Evolutionary conservation across 1,140 invertebrate species (phyloP).

Genomic region (Harpegnathos saltator): DNA sequence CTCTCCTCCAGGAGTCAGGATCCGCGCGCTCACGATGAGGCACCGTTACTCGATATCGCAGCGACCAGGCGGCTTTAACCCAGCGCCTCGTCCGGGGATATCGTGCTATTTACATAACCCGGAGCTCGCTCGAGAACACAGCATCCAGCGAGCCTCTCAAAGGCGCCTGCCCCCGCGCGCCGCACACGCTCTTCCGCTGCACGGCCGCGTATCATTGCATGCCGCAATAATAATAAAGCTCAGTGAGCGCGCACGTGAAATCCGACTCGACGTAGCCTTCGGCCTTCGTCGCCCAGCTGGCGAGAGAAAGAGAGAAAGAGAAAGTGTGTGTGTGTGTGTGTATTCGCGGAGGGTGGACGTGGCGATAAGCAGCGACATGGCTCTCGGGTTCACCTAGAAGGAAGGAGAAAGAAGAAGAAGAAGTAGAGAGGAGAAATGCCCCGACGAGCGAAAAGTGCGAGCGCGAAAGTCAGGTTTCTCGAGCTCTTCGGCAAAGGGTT

Average conservation of each 20-base stretch:
- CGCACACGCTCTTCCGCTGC: constrained; percentile 31
- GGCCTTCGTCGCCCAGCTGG: neutral
- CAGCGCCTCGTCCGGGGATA: constrained; percentile 42
- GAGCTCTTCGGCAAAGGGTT: neutral
- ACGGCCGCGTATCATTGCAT: constrained; percentile 15
- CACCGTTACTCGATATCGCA: constrained; percentile 54
- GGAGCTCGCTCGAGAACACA: constrained; percentile 37
- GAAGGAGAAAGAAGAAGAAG: too few relatives aligned
- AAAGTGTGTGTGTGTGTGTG: too few relatives aligned
- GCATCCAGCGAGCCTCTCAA: constrained; percentile 39
- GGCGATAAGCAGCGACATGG: constrained; percentile 20
- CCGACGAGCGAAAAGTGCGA: neutral
- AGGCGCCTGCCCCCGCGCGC: neutral
- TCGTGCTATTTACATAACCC: constrained; percentile 57
- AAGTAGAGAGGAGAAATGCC: too few relatives aligned
- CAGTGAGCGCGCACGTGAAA: neutral
- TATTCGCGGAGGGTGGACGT: neutral
- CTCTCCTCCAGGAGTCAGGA: too few relatives aligned
- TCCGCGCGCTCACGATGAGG: constrained; percentile 16
- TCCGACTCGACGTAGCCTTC: constrained; percentile 4
- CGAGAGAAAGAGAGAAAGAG: too few relatives aligned
- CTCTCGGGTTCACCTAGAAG: too few relatives aligned
- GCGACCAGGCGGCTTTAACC: constrained; percentile 36
- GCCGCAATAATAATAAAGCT: constrained; percentile 47
- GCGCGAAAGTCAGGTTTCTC: constrained; percentile 12